Conservation (phyloP, 2,888 invertebrate genomes). For the Bellardia bayeri region DNA sequence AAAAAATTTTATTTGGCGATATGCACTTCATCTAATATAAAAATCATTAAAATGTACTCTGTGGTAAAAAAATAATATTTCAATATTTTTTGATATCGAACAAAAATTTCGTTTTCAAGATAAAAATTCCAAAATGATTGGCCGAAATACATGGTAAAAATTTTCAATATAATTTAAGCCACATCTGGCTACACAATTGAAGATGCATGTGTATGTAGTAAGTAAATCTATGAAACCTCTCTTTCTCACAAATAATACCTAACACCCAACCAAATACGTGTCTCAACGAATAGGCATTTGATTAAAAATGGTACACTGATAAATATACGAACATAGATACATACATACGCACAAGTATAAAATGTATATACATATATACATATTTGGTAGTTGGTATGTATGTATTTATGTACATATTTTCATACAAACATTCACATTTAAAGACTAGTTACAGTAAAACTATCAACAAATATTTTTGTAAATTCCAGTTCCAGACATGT, state of each 20-base stretch:
- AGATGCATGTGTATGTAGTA: background rate
- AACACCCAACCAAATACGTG: background rate
- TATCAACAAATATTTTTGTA: background rate
- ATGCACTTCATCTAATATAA: too few species aligned
- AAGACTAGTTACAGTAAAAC: conserved; percentile 13
- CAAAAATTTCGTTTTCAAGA: too few species aligned
- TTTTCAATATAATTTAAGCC: background rate
- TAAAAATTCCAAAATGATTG: too few species aligned
- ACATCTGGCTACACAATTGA: background rate
- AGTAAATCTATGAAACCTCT: background rate
- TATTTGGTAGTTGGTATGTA: background rate
- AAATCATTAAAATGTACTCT: too few species aligned
- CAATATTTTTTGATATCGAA: too few species aligned
- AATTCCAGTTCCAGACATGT: conserved; percentile 56
- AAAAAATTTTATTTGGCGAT: too few species aligned
- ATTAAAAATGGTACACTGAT: background rate
- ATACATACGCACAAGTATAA: too few species aligned
- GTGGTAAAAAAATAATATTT: too few species aligned
- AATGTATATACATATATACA: background rate
- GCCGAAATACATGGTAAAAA: too few species aligned
- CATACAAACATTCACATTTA: background rate
- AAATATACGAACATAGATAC: background rate
- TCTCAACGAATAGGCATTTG: background rate
- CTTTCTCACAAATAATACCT: background rate
- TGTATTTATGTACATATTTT: too few species aligned